Conservation (phyloP, 2,113 vertebrate genomes). For the Nyctereutes procyonoides region DNA sequence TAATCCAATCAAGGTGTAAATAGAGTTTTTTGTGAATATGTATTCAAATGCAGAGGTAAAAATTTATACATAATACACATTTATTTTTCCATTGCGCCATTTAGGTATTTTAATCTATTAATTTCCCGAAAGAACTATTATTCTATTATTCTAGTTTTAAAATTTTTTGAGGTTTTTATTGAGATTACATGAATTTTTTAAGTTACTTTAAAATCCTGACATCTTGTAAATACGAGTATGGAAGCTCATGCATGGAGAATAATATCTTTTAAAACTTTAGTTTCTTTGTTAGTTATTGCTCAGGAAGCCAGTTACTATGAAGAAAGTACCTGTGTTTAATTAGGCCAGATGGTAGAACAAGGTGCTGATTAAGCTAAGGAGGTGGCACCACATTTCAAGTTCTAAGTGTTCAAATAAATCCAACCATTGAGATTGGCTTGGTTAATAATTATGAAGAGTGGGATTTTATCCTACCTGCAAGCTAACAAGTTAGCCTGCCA, state of each 20-base stretch:
- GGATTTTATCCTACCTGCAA: background rate
- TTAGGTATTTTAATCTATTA: background rate
- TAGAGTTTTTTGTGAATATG: background rate
- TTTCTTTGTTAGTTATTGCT: conserved; percentile 4
- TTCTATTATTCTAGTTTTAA: background rate
- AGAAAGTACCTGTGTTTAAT: background rate
- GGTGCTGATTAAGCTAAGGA: background rate
- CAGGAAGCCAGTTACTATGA: background rate
- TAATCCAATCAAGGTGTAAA: background rate
- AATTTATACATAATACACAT: background rate
- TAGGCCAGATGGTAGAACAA: background rate
- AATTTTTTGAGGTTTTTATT: background rate
- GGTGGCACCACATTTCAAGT: background rate
- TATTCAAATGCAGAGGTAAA: background rate
- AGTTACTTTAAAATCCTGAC: background rate
- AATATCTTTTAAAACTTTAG: background rate
- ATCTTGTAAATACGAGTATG: background rate
- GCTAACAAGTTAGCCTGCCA: background rate
- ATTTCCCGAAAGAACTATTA: background rate
- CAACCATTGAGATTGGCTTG: background rate
- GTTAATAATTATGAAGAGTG: background rate
- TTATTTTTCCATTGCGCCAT: background rate
- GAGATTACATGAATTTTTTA: conserved; percentile 25
- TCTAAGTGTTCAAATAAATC: background rate
- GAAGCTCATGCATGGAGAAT: background rate